Evolutionary conservation across 2,113 vertebrate species (phyloP), one percentile per base, ranked within the genome.

Genomic region (Promerops cafer): DNA sequence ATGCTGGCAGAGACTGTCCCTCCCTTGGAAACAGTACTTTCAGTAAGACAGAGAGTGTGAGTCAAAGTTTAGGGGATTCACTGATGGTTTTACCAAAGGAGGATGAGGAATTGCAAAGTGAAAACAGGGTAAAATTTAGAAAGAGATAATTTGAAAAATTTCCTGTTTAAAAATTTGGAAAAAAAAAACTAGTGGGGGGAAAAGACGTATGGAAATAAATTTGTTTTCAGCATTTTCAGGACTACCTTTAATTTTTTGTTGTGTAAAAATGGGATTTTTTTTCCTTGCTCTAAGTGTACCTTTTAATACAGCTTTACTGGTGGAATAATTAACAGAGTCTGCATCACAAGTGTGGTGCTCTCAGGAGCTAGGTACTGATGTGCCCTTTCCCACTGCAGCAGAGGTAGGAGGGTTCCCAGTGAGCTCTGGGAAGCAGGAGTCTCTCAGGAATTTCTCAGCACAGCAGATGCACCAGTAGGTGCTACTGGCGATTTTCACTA

Each of bases 241-340:
- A 64, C 49, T 42, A 19, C 23, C 35, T 71, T 71, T 74, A 54
- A 86, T 65, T 61, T 83, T 70, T 63, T 44, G 15, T 44, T 78
- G 26, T 71, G 40, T 49, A 71, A 40, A 80, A 83, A 17, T 12
- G 13, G 10, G 52, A 1, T 69, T 39, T 44, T 88, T 83, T 50
- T 44, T 3, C 22, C 49, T 72, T 75, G 26, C 39, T 75, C 11
- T 44, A 49, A 86, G 39, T 8, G 0, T 39, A n/a, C 57, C 30
- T 83, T 74, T 88, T 65, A 86, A 81, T 77, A n/a, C n/a, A 90
- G 44, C 37, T 76, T 77, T 83, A 75, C 37, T 0, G 0, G 19
- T 39, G 31, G 52, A 89, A 83, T 82, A 93, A 93, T 92, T 87
- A 94, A 60, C 40, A 69, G 83, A 83, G 52, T n/a, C 64, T 86